A percentile compares a stretch with the other conserved stretches of the same genome.
phyloP scores from a whole-genome alignment of 2,113 vertebrate species.

The Zosterops lateralis region DNA sequence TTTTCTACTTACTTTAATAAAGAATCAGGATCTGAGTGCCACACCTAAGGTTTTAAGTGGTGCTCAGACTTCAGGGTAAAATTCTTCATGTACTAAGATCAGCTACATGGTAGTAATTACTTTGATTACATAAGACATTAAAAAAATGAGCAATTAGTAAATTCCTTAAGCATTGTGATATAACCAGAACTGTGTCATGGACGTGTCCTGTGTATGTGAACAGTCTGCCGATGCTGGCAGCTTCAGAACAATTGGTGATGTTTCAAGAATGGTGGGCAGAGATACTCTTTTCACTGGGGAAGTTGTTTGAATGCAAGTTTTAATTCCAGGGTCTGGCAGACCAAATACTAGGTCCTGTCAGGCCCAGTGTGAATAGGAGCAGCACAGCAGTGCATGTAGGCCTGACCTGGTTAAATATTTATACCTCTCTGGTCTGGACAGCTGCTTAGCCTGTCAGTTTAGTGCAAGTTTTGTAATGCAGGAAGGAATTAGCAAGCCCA shows the following conservation, averaged over 20 bases:
- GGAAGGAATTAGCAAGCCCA: constrained; percentile 62
- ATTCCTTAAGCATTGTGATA: not conserved
- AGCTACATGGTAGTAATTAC: not conserved
- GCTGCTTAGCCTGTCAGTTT: constrained; percentile 65
- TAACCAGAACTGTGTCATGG: not conserved
- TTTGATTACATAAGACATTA: not conserved
- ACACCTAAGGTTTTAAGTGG: not conserved
- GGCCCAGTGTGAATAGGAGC: not conserved
- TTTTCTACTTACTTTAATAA: not conserved
- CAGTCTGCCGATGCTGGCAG: not conserved
- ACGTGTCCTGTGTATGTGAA: not conserved
- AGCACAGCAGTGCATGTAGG: not conserved
- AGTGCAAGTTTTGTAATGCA: constrained; percentile 58
- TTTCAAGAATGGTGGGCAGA: not conserved
- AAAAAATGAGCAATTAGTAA: not conserved
- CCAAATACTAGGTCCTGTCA: not conserved
- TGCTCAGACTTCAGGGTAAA: not conserved
- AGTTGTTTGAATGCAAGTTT: not conserved
- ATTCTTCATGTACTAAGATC: not conserved
- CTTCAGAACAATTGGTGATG: not conserved
- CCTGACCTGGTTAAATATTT: constrained; percentile 30
- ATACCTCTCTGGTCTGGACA: constrained; percentile 54
- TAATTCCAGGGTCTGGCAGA: not conserved
- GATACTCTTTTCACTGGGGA: not conserved
- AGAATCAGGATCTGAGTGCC: not conserved